Base-by-base conservation (phyloP, 2,113 vertebrate genomes). In the Ardeotis arabs region DNA sequence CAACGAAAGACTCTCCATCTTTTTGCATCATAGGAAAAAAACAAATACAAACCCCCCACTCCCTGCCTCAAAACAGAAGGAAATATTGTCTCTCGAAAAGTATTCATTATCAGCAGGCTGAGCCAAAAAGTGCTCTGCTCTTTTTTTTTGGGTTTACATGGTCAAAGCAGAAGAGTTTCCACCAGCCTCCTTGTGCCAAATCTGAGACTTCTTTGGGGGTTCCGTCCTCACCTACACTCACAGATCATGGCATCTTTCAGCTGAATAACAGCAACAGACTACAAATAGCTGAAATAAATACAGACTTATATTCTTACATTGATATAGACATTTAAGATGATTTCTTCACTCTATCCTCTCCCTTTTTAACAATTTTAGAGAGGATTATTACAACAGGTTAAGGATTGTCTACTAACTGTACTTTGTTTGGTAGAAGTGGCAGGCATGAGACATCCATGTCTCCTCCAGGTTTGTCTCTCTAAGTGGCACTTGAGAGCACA, bases 1-100 rank as follows among this genome's bases (percentile, higher is more conserved):
- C 27, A 83, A 41, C 14, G 84, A 47, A 87, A 58, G 27, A 52
- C 14, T 39, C 14, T 63, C 33, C 31, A 68, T 23, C 9, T 55
- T 66, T 83, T 39, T 67, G n/a, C 8, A 5, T 58, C 28, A 41
- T 3, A 56, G 35, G 35, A 53, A 87, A 56, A 72, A 68, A 50
- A 0, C 3, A 68, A 69, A 80, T 33, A 47, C 10, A 75, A 69
- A 10, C 6, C 15, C 50, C 8, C 2, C 6, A 8, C 1, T 3
- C 5, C 6, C 24, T 1, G 2, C 25, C 24, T 50, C 22, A 49
- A 33, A 64, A 33, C 12, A 63, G 21, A 52, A 5, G 29, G 68
- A 89, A 64, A 47, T 33, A 23, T 8, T 69, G 18, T 41, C 33
- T 89, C 59, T 39, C 23, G 2, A 24, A 39, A 76, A 24, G 24